These are phyloP conservation scores for Orbicella faveolata DNA, from an alignment of 64 coral and sea anemone species.

Conservation along the genomic window DNA sequence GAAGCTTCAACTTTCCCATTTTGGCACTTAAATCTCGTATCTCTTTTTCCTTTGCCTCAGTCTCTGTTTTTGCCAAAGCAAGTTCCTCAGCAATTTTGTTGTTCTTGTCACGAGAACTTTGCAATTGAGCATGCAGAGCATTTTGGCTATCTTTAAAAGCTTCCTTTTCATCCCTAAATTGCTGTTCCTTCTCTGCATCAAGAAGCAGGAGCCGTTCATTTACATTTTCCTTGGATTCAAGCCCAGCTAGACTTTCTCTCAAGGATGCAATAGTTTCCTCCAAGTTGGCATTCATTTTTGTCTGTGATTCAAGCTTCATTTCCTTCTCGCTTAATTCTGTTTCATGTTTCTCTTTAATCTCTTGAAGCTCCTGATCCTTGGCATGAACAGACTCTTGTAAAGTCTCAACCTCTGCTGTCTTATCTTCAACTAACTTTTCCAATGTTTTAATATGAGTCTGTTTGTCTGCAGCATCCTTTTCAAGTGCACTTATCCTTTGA, in stretches of 20 bases:
- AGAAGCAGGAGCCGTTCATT: slow-evolving; percentile 61
- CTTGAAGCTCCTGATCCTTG: slow-evolving; percentile 38
- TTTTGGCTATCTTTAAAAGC: slow-evolving; percentile 55
- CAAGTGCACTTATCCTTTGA: slow-evolving; percentile 9
- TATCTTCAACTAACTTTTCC: slow-evolving; percentile 6
- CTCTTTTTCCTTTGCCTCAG: slow-evolving; percentile 64
- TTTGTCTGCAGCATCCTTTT: slow-evolving; percentile 25
- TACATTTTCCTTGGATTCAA: slow-evolving; percentile 24
- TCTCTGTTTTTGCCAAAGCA: slow-evolving; percentile 22
- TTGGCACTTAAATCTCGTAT: slow-evolving; percentile 46
- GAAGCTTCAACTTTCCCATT: slow-evolving; percentile 69
- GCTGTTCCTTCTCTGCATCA: slow-evolving; percentile 66
- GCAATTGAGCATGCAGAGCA: slow-evolving; percentile 34
- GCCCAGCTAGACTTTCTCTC: slow-evolving; percentile 49
- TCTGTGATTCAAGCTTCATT: slow-evolving; percentile 11
- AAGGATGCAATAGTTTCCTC: slow-evolving; percentile 12
- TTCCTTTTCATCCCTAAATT: slow-evolving; percentile 60
- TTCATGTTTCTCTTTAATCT: slow-evolving; percentile 48
- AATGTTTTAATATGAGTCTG: slow-evolving; percentile 22
- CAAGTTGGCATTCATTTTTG: not conserved
- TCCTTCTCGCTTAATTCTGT: slow-evolving; percentile 55
- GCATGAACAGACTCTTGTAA: slow-evolving; percentile 20
- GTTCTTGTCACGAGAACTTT: slow-evolving; percentile 30
- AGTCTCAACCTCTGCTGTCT: not conserved
- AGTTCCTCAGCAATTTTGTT: slow-evolving; percentile 44